Evolutionary conservation across 64 coral and sea anemone genomes (phyloP).

Genomic region (Dendronephthya gigantea): DNA sequence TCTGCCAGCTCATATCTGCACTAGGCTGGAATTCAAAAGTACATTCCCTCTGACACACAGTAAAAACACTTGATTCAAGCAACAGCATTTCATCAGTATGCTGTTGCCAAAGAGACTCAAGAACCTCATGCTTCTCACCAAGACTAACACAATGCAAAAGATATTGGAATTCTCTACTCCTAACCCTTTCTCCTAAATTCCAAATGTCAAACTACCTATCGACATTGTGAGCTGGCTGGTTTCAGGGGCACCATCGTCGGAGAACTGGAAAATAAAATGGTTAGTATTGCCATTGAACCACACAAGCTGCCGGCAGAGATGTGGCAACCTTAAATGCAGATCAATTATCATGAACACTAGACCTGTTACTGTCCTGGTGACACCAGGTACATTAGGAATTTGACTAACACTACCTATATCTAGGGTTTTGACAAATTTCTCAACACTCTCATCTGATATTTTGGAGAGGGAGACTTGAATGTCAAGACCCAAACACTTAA

Average conservation of each 20-base stretch:
- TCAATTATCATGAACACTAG: background rate
- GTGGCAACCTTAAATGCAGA: background rate
- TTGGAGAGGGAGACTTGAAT: background rate
- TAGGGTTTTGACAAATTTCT: constrained; percentile 31
- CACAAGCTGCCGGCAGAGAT: background rate
- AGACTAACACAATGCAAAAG: too few species aligned
- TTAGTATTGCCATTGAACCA: constrained; percentile 15
- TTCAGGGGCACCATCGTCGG: background rate
- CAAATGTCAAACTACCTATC: background rate
- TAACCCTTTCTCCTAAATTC: too few species aligned
- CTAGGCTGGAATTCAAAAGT: background rate
- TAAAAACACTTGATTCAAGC: too few species aligned
- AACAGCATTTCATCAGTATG: too few species aligned
- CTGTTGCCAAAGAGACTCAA: too few species aligned
- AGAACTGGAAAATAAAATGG: too few species aligned
- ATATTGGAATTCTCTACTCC: background rate
- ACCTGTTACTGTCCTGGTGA: constrained; percentile 5
- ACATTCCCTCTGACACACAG: too few species aligned
- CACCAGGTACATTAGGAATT: background rate
- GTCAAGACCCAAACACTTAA: background rate
- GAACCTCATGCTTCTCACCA: too few species aligned
- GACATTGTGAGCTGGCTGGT: background rate
- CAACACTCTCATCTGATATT: constrained; percentile 16
- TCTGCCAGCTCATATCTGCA: constrained; percentile 4
- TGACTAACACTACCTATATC: constrained; percentile 7